Evolutionary conservation across 2,113 vertebrate species (phyloP).

Genomic region (Melanerpes formicivorus): DNA sequence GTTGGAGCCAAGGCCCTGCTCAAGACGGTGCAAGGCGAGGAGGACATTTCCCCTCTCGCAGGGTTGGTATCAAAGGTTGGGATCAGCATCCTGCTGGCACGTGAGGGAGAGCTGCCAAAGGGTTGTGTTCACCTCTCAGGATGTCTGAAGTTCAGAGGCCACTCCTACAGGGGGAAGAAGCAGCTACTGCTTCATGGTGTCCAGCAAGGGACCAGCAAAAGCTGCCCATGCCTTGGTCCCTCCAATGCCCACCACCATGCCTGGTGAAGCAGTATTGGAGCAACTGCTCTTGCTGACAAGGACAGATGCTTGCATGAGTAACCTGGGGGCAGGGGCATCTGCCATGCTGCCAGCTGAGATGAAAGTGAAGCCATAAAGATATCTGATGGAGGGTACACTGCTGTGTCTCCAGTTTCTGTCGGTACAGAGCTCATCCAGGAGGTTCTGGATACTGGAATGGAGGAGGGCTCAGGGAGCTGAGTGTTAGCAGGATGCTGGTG

Average conservation of each 20-base stretch:
- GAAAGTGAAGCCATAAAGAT: fast-evolving
- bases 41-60: fast-evolving
- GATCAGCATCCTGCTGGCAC: not conserved
- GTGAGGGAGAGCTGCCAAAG: not conserved
- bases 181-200: not conserved
- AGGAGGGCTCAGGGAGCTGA: not conserved
- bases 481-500: fast-evolving
- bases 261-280: fast-evolving
- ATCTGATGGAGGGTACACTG: not conserved
- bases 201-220: fast-evolving
- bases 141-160: not conserved
- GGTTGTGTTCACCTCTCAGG: fast-evolving
- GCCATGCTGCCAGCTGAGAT: not conserved
- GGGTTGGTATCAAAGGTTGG: not conserved
- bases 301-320: not conserved
- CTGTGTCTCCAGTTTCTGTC: not conserved
- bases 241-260: fast-evolving
- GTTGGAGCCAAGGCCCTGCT: not conserved
- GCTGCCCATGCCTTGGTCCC: fast-evolving
- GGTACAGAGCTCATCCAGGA: not conserved
- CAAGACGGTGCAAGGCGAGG: not conserved
- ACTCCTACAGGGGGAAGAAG: not conserved
- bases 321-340: not conserved
- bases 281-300: fast-evolving
- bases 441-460: fast-evolving